These are phyloP conservation scores for Chondrosia reniformis DNA, from an alignment of 37 sponge, comb jelly and placozoan species.

Conservation along the genomic window DNA sequence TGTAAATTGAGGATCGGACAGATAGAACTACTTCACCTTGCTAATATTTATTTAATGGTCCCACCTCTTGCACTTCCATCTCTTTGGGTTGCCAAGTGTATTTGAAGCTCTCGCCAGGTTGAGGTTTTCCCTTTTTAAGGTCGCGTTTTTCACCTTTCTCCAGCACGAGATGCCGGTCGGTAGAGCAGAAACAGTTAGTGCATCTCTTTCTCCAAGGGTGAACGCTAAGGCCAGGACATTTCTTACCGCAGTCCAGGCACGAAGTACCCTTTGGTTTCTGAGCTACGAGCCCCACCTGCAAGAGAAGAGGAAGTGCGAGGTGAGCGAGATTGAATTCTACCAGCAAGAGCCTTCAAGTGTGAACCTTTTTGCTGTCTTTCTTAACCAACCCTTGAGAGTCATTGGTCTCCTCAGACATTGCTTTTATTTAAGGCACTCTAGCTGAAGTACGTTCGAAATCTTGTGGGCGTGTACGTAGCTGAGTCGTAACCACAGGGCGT, in stretches of 20 bases:
- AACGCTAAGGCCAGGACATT: conserved; percentile 64
- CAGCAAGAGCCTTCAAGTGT: no score
- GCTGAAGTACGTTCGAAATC: no score
- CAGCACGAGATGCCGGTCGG: conserved; percentile 23
- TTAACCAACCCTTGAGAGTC: no score
- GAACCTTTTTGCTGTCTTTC: no score
- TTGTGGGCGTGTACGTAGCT: no score
- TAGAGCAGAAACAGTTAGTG: conserved; percentile 43
- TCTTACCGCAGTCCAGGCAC: conserved; percentile 56
- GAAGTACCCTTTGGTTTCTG: no score
- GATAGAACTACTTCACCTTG: background rate
- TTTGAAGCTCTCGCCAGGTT: conserved; percentile 10
- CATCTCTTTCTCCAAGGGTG: conserved; percentile 83
- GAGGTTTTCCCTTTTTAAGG: background rate
- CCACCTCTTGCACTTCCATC: conserved; percentile 12
- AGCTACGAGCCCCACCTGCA: no score
- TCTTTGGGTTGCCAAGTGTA: conserved; percentile 51
- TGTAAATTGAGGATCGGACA: background rate
- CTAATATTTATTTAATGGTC: background rate
- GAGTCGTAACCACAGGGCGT: no score
- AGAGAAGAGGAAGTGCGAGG: no score
- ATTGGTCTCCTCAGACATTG: no score
- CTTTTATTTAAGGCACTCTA: no score
- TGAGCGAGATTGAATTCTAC: no score
- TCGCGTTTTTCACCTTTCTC: background rate